Base-by-base conservation (phyloP, 2,888 invertebrate genomes). In the Habrosyne pyritoides region DNA sequence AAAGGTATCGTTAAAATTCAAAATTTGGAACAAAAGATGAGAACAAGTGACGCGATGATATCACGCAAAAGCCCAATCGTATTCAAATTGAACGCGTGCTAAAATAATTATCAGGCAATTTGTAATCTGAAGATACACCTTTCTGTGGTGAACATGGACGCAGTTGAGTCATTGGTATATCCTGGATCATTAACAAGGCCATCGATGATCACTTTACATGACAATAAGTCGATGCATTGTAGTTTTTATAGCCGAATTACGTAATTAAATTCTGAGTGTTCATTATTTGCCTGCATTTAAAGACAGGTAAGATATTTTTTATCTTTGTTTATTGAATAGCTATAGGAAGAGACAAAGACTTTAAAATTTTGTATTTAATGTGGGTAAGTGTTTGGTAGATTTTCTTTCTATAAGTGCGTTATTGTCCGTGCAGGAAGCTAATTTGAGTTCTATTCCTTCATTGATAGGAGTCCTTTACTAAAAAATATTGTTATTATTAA, bases 151-250 rank as follows among this genome's bases (percentile, higher is more conserved):
- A 10, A 49, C 46, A 57, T 58, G 28, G 36, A 53, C 57, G 52
- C 12, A 3, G 14, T 33, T 81, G 82, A 80, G 54, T 77, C 79
- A 80, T 63, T 53, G 73, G 71, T 61, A 71, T 69, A 65, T 67
- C 81, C 80, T 66, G 67, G 64, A 62, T 63, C 58, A 48, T 56
- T 42, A 48, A 50, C 52, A 58, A 56, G 22, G 36, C 59, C 36
- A 59, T 58, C 53, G 57, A 64, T 64, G 56, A 58, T 48, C 14
- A 14, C 53, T 63, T 60, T 56, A 60, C 59, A 55, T 60, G 63
- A 60, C 61, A 54, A 54, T 56, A 53, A 22, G 21, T n/a, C 28
- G 5, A n/a, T 33, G n/a, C 33, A 33, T 33, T 33, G 33, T 33
- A n/a, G n/a, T 33, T 33, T 33, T 33, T 33, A n/a, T 33, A 33